Evolutionary conservation across 2,113 vertebrate species (phyloP).

Genomic region (Elanus axillaris): DNA sequence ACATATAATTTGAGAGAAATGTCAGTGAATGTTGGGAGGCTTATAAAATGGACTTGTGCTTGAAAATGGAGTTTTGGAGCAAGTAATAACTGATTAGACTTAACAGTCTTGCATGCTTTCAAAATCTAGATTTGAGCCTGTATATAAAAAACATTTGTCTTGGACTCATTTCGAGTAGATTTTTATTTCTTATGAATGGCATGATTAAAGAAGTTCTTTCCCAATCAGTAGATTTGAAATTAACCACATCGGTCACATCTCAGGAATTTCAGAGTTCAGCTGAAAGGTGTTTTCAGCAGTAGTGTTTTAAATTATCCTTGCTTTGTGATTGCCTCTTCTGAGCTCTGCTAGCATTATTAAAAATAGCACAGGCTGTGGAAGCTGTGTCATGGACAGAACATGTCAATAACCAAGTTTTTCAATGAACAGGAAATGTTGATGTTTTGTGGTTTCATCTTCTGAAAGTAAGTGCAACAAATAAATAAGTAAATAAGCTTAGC

Average conservation of each 20-base stretch:
- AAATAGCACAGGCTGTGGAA: background rate
- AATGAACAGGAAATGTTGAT: background rate
- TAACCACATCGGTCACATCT: background rate
- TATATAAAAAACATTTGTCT: conserved; percentile 22
- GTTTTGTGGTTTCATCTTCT: background rate
- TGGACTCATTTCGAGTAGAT: background rate
- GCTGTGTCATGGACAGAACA: background rate
- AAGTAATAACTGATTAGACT: background rate
- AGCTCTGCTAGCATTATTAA: background rate
- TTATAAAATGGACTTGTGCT: background rate
- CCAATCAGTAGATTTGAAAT: background rate
- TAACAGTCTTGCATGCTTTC: background rate
- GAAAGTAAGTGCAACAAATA: background rate
- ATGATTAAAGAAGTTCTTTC: conserved; percentile 30
- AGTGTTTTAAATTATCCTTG: background rate
- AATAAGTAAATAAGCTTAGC: background rate
- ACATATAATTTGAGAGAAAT: background rate
- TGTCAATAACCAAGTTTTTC: background rate
- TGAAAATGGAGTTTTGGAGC: background rate
- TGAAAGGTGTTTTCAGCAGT: conserved; percentile 13
- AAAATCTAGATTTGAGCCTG: conserved; percentile 14
- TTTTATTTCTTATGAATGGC: conserved; percentile 16
- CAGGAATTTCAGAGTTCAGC: background rate
- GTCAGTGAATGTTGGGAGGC: background rate
- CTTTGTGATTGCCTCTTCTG: background rate